Conservation (phyloP, 1,140 invertebrate genomes). For the Metopolophium dirhodum region DNA sequence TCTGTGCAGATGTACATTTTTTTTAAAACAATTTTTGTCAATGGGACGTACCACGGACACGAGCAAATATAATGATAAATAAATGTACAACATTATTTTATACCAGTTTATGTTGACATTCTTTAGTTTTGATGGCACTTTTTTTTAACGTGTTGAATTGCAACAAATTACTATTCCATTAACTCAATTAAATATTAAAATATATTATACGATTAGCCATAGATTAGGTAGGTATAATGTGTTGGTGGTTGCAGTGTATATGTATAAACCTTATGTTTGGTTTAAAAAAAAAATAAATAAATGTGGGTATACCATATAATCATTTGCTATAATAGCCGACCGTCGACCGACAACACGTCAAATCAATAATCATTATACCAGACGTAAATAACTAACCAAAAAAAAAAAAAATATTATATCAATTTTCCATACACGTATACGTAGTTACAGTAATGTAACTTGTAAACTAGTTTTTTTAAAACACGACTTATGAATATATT, state of each 20-base stretch:
- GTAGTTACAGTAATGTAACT: slow-evolving; percentile 12
- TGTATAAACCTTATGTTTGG: background rate
- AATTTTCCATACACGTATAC: slow-evolving; percentile 7
- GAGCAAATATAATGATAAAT: background rate
- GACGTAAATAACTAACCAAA: background rate
- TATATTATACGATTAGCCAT: background rate
- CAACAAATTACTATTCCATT: slow-evolving; percentile 22
- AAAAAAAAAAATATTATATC: background rate
- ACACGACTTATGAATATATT: background rate
- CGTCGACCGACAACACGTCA: background rate
- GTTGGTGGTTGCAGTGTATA: background rate
- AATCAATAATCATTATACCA: slow-evolving; percentile 25
- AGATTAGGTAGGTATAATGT: background rate
- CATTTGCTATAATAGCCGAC: background rate
- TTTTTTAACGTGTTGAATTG: background rate
- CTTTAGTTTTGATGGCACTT: background rate
- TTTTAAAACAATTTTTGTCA: background rate
- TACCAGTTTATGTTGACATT: background rate
- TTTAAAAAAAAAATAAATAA: background rate
- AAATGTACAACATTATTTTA: background rate
- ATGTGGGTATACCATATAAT: background rate
- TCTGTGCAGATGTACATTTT: background rate
- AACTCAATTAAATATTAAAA: slow-evolving; percentile 33
- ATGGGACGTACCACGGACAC: background rate
- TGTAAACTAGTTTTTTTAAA: slow-evolving; percentile 16